Evolutionary conservation across 2,888 invertebrate species (phyloP), one percentile per base, ranked within the genome.

Genomic region (Clunio marinus): DNA sequence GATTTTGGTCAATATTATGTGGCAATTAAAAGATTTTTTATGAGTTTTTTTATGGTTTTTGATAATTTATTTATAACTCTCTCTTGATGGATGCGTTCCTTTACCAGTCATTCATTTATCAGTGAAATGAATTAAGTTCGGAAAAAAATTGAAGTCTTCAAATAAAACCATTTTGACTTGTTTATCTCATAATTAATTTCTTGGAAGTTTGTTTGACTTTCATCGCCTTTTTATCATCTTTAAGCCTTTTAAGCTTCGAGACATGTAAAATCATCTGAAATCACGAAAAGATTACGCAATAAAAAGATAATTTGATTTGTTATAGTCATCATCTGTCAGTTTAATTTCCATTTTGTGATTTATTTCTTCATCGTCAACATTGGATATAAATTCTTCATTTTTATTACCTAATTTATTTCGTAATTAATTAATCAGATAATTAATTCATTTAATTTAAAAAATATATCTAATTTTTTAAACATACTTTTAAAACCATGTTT

Each of bases 381-480:
- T 24, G 8, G 45, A 45, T 65, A 65, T 65, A 65, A 65, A 65
- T 65, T 65, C 63, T 65, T 62, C 62, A 62, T 59, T 62, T 62
- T 65, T 46, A 46, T 46, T 45, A 65, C 17, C 63, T 63, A 63
- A 63, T 17, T 46, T 65, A 27, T 22, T 46, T 45, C 45, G 32
- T 65, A 46, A 25, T 45, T 37, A 63, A 63, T 57, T 57, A 57
- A 57, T n/a, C n/a, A n/a, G n/a, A n/a, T n/a, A n/a, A n/a, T n/a
- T n/a, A n/a, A n/a, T n/a, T n/a, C n/a, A n/a, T 45, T 60, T 65
- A 65, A 45, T 63, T 63, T 63, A 63, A 45, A 45, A 65, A 65
- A 65, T 46, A 65, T 65, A 65, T 65, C 63, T 65, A 65, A 46
- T 65, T 20, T 65, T 60, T n/a, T n/a, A n/a, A n/a, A n/a, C n/a